A percentile compares a stretch with the other conserved stretches of the same genome.
phyloP scores from a whole-genome alignment of 2,888 invertebrate genomes.

The Hydropsyche betteni region DNA sequence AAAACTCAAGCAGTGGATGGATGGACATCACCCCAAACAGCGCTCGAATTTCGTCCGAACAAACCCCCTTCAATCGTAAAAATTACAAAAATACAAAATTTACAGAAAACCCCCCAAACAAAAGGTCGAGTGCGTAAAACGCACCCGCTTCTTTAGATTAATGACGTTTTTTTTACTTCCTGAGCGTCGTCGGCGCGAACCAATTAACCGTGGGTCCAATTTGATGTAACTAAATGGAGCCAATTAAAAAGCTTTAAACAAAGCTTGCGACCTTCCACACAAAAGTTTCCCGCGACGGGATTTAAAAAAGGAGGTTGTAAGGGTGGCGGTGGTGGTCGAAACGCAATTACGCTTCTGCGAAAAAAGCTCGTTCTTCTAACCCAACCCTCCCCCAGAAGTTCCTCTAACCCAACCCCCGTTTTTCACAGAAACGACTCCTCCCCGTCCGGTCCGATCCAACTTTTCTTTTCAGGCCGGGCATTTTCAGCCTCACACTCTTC shows the following conservation, averaged over 20 bases:
- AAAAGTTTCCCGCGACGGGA: slow-evolving; percentile 40
- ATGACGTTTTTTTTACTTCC: slow-evolving; percentile 21
- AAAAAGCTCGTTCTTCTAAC: slow-evolving; percentile 34
- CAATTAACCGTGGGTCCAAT: slow-evolving; percentile 34
- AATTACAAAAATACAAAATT: too few relatives aligned
- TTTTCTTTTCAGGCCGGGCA: slow-evolving; percentile 38
- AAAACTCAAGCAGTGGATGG: too few relatives aligned
- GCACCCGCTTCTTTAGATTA: not conserved
- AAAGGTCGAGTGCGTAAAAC: too few relatives aligned
- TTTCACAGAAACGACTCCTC: not conserved
- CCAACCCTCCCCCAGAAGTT: too few relatives aligned
- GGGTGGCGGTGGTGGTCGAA: slow-evolving; percentile 28
- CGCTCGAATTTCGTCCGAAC: too few relatives aligned
- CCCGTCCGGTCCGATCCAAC: slow-evolving; percentile 34
- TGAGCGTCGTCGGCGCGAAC: slow-evolving; percentile 2
- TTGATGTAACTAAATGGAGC: slow-evolving; percentile 37
- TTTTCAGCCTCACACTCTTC: slow-evolving; percentile 31
- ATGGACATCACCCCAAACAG: too few relatives aligned
- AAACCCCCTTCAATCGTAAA: too few relatives aligned
- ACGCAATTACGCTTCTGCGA: slow-evolving; percentile 42
- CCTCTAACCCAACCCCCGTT: too few relatives aligned
- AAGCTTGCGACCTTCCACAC: slow-evolving; percentile 42
- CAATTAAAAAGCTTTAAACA: slow-evolving; percentile 41
- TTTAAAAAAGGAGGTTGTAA: slow-evolving; percentile 36
- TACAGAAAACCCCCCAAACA: too few relatives aligned